Evolutionary conservation across 2,797 vertebrate species (phyloP).

Genomic region (Platalea minor): DNA sequence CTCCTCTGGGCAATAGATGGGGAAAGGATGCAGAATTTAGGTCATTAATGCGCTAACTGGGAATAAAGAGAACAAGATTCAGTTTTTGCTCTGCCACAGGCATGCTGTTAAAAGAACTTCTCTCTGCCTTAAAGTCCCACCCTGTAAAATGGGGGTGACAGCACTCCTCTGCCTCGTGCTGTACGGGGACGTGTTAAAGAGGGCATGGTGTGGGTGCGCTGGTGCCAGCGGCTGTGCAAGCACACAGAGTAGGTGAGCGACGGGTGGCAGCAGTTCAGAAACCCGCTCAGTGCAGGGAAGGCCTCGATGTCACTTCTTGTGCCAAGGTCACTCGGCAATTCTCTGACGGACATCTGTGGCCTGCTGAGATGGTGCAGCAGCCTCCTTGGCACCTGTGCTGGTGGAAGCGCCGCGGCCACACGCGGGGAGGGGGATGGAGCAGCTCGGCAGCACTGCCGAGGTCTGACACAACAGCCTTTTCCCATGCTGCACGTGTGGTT

Average conservation of each 20-base stretch:
- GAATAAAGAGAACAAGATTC: conserved; percentile 17
- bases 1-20: neutral
- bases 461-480: neutral
- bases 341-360: conserved; percentile 7
- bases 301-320: neutral
- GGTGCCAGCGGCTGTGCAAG: neutral
- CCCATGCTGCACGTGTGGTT: neutral
- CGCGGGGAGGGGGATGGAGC: neutral
- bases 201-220: neutral
- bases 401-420: neutral
- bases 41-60: conserved; percentile 16
- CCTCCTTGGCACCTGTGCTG: neutral
- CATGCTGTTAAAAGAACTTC: neutral
- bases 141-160: neutral
- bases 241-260: neutral
- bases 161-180: neutral
- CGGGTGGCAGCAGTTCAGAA: neutral
- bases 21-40: conserved; percentile 40
- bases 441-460: neutral
- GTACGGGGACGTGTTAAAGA: neutral
- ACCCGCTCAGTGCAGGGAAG: neutral
- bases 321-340: neutral
- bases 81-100: neutral
- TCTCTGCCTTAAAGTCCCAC: neutral
- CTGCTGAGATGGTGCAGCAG: conserved; percentile 20